A percentile compares a stretch with the other conserved stretches of the same genome.
These are phyloP conservation scores for Parauchenoglanis ngamensis DNA, from an alignment of 2,797 vertebrate genomes.

Conservation along the genomic window DNA sequence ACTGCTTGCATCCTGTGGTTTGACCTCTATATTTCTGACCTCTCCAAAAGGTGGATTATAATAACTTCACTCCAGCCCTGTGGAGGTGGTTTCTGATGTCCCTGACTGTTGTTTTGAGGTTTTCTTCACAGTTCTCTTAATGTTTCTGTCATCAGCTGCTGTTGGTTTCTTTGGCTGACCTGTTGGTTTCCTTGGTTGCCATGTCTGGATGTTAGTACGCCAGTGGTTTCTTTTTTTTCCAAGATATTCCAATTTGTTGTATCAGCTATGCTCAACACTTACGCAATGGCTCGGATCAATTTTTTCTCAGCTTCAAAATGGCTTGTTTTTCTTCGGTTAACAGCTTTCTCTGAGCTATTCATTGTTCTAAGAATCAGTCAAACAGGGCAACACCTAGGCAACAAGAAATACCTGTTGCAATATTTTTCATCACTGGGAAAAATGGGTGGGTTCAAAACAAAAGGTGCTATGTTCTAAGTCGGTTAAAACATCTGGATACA, in stretches of 20 bases:
- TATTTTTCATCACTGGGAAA: neutral
- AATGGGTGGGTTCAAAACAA: neutral
- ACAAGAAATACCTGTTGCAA: neutral
- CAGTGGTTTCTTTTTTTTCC: neutral
- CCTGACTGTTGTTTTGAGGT: neutral
- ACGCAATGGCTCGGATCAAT: too few relatives aligned
- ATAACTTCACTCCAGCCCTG: neutral
- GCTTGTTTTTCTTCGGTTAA: neutral
- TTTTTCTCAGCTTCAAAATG: neutral
- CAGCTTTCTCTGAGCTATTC: neutral
- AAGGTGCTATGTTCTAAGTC: neutral
- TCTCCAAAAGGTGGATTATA: neutral
- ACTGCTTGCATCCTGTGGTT: too few relatives aligned
- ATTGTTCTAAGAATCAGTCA: neutral
- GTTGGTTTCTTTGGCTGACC: neutral
- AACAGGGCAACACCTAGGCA: neutral
- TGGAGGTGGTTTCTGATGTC: neutral
- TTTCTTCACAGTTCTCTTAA: neutral
- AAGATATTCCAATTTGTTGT: neutral
- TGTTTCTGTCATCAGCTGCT: neutral
- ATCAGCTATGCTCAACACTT: neutral
- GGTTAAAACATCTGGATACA: too few relatives aligned
- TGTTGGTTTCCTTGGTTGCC: neutral
- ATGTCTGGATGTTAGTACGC: neutral
- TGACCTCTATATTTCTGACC: too few relatives aligned